Evolutionary conservation across 2,888 invertebrate genomes (phyloP), one percentile per base, ranked within the genome.

Genomic region (Lepas anatifera): DNA sequence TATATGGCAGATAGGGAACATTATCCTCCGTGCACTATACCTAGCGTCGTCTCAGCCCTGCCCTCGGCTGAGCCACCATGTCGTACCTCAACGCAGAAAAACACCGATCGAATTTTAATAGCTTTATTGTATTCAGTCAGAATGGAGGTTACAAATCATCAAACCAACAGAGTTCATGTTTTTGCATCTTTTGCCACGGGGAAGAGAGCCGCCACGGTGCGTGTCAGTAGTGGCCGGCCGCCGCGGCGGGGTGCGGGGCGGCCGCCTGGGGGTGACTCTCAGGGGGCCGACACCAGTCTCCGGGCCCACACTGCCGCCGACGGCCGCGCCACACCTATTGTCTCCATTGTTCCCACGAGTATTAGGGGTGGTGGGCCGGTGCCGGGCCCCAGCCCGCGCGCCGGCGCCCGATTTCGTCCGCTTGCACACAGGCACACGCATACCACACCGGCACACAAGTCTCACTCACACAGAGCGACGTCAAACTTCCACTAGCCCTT

Each of bases 311-410:
- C n/a, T 11, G 10, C 50, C 11, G 27, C 50, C 50, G n/a, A 13
- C 50, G n/a, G 50, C 2, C 27, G 29, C 52, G 16, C 27, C 29
- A 52, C 52, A 3, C n/a, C 18, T 22, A 35, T 58, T 35, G 32
- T 22, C 32, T 58, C 32, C 58, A n/a, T 58, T 58, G 58, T 58
- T 58, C 58, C 58, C 58, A 35, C 58, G 58, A 58, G 58, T 58
- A 58, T 58, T 58, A 18, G 58, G 58, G 22, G 11, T 7, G 25
- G 58, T 7, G 22, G 22, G 58, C 18, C 22, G 58, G 16, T 18
- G 16, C 29, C 50, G 11, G 50, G 10, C 10, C 50, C 25, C 18
- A 48, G 25, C n/a, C 6, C 18, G 7, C 29, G 11, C 11, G 50
- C 8, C 50, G 27, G 27, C 10, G 27, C 27, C 27, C 29, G 29